Evolutionary conservation across 1,140 invertebrate species (phyloP), one percentile per base, ranked within the genome.

Genomic region (Bombus huntii): DNA sequence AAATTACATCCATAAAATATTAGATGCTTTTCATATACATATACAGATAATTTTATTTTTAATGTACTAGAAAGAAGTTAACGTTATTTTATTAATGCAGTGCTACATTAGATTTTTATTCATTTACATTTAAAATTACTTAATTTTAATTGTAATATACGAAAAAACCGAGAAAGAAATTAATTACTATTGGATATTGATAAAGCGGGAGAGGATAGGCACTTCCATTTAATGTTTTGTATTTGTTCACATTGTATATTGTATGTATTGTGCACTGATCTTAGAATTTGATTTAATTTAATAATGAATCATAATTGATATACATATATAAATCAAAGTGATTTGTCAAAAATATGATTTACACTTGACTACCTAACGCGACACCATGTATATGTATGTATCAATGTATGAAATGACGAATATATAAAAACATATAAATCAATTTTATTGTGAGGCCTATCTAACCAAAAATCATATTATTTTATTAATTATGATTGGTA

Each of bases 381-480:
- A 90, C 68, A 84, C 44, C 85, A 87, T 91, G 89, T 90, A 90
- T 88, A 81, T 87, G 81, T 88, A 83, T 91, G 89, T 91, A 88
- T 88, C 85, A 87, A 90, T 91, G 89, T 91, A 91, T 90, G 88
- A 90, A 84, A 85, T 90, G 72, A 90, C 74, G 84, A 91, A 90
- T 91, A 90, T 88, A 91, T 88, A 88, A 90, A 73, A 83, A 81
- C 84, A 59, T 88, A 86, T 90, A 88, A 91, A 90, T 91, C 83
- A 84, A 90, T 88, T 88, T 76, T 68, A 82, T 82, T 68, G 81
- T 37, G 62, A 90, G 87, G 90, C 89, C 90, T 91, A 91, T 91
- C 76, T 88, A 88, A 90, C 70, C 66, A 85, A 74, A 78, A 85
- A 86, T 89, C 62, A 74, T 73, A 81, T 79, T 84, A 78, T 62